phyloP scores from a whole-genome alignment of 2,113 vertebrate genomes.

The Callaeas wilsoni region DNA sequence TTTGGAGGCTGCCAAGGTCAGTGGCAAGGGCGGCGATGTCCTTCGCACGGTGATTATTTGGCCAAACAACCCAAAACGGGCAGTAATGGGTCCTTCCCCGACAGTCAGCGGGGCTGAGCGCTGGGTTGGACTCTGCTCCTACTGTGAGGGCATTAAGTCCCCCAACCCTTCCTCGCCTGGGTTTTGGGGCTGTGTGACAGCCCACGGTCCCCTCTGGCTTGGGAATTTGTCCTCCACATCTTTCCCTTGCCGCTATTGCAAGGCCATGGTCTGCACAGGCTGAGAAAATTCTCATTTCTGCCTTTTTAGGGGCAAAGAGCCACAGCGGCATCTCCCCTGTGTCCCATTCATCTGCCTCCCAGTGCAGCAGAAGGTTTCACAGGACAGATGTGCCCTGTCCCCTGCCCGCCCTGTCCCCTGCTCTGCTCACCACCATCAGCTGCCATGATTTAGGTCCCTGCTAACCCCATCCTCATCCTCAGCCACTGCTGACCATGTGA shows the following conservation, averaged over 20 bases:
- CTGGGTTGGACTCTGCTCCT: not conserved
- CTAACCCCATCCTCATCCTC: not conserved
- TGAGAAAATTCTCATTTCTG: not conserved
- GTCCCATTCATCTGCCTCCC: not conserved
- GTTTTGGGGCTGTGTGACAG: not conserved
- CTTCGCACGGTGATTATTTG: not conserved
- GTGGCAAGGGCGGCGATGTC: not conserved
- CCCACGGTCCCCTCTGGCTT: not conserved
- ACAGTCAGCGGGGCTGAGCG: not conserved
- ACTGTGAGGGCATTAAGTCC: rapidly evolving
- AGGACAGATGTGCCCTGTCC: not conserved
- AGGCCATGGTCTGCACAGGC: not conserved
- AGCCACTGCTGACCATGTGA: not conserved
- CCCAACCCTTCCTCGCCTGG: rapidly evolving
- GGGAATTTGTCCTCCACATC: not conserved
- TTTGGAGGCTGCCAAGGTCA: not conserved
- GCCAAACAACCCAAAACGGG: not conserved
- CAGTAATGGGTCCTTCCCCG: rapidly evolving
- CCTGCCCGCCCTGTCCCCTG: not conserved
- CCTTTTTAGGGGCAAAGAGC: not conserved
- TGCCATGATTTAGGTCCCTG: not conserved
- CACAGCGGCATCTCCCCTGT: not conserved
- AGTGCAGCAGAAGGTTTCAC: not conserved
- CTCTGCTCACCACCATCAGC: not conserved
- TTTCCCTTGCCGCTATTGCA: not conserved